Percentiles rank a stretch among this genome's conserved stretches.
These are phyloP conservation scores for Diabrotica undecimpunctata DNA, from an alignment of 1,140 invertebrate genomes.

Conservation along the genomic window DNA sequence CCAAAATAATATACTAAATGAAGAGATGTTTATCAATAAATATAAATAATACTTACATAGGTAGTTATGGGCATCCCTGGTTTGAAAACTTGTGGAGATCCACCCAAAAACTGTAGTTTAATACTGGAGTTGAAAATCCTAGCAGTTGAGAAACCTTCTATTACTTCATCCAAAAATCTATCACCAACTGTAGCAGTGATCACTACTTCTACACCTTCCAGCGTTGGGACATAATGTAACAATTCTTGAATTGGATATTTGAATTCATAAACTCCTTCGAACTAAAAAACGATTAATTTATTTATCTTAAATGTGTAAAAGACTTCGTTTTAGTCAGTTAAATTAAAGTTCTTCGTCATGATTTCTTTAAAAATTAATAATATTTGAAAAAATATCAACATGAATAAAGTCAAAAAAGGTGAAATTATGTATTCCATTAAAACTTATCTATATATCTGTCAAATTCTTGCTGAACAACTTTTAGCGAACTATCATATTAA, in stretches of 20 bases:
- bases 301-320: background rate
- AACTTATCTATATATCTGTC: too few relatives aligned
- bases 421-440: too few relatives aligned
- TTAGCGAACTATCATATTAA: too few relatives aligned
- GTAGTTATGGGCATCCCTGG: constrained; percentile 82
- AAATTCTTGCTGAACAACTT: too few relatives aligned
- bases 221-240: constrained; percentile 57
- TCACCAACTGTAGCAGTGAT: constrained; percentile 87
- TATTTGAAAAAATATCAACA: too few relatives aligned
- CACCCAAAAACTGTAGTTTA: constrained; percentile 79
- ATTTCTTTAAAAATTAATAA: too few relatives aligned
- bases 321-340: background rate
- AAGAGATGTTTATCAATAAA: too few relatives aligned
- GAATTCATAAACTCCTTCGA: constrained; percentile 83
- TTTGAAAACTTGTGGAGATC: constrained; percentile 89
- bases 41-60: constrained; percentile 59
- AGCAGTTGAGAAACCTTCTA: constrained; percentile 82
- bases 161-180: constrained; percentile 79
- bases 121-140: constrained; percentile 84
- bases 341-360: too few relatives aligned
- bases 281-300: constrained; percentile 53
- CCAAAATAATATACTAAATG: too few relatives aligned
- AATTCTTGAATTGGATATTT: constrained; percentile 80
- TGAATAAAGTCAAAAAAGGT: too few relatives aligned
- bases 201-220: constrained; percentile 80